Base-by-base conservation (phyloP, 2,113 vertebrate species). In the Propithecus coquereli region DNA sequence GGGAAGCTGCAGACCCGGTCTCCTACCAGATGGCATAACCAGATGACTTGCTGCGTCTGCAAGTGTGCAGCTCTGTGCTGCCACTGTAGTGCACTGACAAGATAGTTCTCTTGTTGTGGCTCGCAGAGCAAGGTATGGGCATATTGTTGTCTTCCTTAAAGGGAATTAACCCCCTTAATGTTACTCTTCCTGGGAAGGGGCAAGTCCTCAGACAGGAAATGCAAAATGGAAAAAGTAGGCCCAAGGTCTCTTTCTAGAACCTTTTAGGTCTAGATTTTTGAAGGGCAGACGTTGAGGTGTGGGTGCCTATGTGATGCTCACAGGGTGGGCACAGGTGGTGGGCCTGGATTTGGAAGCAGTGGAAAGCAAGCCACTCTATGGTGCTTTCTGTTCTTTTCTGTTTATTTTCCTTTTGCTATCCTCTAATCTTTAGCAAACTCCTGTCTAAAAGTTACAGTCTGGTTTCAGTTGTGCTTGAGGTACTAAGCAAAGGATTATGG, bases 31-130 rank as follows among this genome's bases (percentile, higher is more conserved):
- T 0, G 7, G 37, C 2, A 27, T 2, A 27, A 40, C 25, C 10
- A 54, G 40, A 59, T 45, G 77, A n/a, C 57, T 76, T 54, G 10
- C 4, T 18, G 68, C 59, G 57, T 66, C 59, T 25, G 3, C 6
- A 8, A 17, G 20, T 2, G 6, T 0, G 37, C 23, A 22, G 34
- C 52, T 34, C 32, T n/a, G n/a, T 0, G 11, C 34, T 32, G 87
- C 77, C n/a, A 61, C 43, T 22, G n/a, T 1, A 54, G 71, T 10
- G 8, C 0, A 12, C 23, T 16, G 47, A 34, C 20, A 43, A 85
- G 57, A 37, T 22, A 61, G 74, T 32, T 52, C 45, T 71, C 37
- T 11, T 13, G 11, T 3, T 61, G 79, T 37, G 73, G 50, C 45
- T 22, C 61, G 23, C 63, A 83, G 74, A n/a, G 37, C 20, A 54